These are phyloP conservation scores for Anser cygnoides DNA, from an alignment of 2,113 vertebrate species.

Conservation along the genomic window DNA sequence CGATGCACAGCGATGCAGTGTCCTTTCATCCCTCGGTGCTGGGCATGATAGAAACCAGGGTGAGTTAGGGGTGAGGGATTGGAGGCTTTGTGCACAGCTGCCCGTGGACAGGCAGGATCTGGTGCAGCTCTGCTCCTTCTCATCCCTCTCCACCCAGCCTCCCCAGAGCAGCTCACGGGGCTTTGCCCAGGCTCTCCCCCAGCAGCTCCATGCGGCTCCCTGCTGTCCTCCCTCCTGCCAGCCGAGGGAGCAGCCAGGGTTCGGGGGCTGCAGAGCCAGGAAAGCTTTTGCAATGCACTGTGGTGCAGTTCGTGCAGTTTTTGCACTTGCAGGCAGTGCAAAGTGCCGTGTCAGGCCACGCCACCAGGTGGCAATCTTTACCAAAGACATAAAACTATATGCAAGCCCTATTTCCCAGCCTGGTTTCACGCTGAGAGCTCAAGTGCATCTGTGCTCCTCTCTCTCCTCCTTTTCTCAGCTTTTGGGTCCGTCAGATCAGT, in stretches of 20 bases:
- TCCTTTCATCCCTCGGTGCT: background rate
- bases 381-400: rapidly evolving
- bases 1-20: background rate
- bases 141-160: background rate
- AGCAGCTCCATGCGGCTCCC: background rate
- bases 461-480: background rate
- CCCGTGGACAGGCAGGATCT: rapidly evolving
- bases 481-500: background rate
- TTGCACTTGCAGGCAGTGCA: background rate
- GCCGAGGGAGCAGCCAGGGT: background rate
- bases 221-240: background rate
- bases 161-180: background rate
- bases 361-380: constrained; percentile 50
- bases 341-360: background rate
- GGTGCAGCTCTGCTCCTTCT: background rate
- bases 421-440: background rate
- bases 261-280: rapidly evolving
- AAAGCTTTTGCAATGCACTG: background rate
- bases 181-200: background rate
- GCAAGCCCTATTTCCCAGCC: background rate
- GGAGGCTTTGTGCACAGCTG: background rate
- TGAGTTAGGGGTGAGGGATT: background rate
- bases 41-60: background rate
- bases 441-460: background rate
- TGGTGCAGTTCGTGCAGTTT: background rate